A percentile compares a stretch with the other conserved stretches of the same genome.
These are phyloP conservation scores for Engraulis encrasicolus DNA, from an alignment of 2,113 vertebrate genomes.

Conservation along the genomic window DNA sequence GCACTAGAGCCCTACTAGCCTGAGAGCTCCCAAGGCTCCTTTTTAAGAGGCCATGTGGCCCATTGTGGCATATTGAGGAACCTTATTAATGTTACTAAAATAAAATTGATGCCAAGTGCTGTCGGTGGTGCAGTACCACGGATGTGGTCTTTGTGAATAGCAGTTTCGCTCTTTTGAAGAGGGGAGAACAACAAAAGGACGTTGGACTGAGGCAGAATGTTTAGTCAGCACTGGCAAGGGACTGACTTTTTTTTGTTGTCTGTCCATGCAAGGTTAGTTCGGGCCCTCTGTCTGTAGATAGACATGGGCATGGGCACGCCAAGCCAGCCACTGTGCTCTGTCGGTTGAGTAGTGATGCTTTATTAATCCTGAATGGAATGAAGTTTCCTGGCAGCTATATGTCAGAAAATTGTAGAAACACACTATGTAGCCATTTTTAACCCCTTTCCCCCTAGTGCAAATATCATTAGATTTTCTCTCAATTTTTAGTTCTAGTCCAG, in stretches of 20 bases:
- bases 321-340: neutral
- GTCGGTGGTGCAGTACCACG: neutral
- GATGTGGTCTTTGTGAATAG: slow-evolving; percentile 32
- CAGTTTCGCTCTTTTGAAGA: slow-evolving; percentile 22
- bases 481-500: neutral
- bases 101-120: slow-evolving; percentile 2
- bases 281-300: slow-evolving; percentile 11
- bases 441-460: no score
- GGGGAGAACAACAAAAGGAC: slow-evolving; percentile 31
- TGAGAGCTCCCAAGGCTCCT: neutral
- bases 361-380: no score
- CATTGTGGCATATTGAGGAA: neutral
- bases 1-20: no score
- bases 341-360: neutral
- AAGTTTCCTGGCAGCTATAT: no score
- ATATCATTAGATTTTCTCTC: no score
- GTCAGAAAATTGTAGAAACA: no score
- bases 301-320: slow-evolving; percentile 11
- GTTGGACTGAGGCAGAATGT: slow-evolving; percentile 38
- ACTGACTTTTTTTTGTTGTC: slow-evolving; percentile 36
- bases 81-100: slow-evolving; percentile 18
- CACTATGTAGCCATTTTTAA: no score
- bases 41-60: neutral
- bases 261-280: slow-evolving; percentile 37
- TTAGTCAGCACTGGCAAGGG: slow-evolving; percentile 51